These are phyloP conservation scores for Heterotilapia buettikoferi DNA, from an alignment of 2,113 vertebrate genomes.

Conservation along the genomic window DNA sequence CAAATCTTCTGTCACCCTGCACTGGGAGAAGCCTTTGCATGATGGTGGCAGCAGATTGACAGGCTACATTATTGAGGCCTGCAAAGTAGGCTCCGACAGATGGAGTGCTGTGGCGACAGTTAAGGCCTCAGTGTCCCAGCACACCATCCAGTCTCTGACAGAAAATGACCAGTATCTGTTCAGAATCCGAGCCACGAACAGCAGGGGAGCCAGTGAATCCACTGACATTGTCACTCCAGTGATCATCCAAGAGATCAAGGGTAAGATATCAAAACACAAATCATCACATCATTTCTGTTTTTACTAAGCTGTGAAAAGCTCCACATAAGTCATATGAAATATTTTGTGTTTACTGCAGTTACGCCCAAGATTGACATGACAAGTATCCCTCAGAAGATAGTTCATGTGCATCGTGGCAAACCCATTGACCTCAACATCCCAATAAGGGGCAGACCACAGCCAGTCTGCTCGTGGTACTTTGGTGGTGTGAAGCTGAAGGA, in stretches of 20 bases:
- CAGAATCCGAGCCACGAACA: constrained; percentile 89
- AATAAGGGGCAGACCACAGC: constrained; percentile 83
- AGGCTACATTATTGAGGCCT: constrained; percentile 88
- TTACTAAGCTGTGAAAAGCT: neutral
- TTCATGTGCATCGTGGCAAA: constrained; percentile 85
- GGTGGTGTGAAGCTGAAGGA: constrained; percentile 86
- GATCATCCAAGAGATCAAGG: constrained; percentile 86
- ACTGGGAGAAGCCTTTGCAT: constrained; percentile 88
- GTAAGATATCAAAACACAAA: constrained; percentile 60
- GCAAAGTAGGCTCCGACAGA: constrained; percentile 86
- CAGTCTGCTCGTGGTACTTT: constrained; percentile 88
- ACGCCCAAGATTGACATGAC: constrained; percentile 87
- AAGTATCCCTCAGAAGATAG: constrained; percentile 89
- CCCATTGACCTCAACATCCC: constrained; percentile 88
- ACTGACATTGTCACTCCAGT: constrained; percentile 87
- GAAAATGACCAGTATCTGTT: constrained; percentile 96
- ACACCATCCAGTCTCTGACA: constrained; percentile 85
- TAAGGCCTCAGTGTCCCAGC: constrained; percentile 78
- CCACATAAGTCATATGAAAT: neutral
- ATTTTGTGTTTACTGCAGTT: constrained; percentile 63
- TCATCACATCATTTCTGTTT: neutral
- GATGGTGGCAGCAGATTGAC: constrained; percentile 91
- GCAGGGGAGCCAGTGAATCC: constrained; percentile 88
- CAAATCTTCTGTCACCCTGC: constrained; percentile 85
- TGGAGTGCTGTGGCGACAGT: constrained; percentile 86